Conservation (phyloP, 1,140 invertebrate species). For the Meloidogyne hapla region DNA sequence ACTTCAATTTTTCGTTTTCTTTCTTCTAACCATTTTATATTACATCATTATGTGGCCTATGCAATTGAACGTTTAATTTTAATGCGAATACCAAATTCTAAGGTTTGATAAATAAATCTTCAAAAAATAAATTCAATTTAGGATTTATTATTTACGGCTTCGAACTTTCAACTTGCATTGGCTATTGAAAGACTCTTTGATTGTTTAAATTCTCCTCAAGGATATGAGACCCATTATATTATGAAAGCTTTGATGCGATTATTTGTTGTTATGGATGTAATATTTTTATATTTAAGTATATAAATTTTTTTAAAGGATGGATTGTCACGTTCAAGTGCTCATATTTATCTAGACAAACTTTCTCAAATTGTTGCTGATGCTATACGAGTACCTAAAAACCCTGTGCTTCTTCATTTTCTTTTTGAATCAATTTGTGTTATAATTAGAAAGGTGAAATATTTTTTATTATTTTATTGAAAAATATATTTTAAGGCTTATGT, state of each 20-base stretch:
- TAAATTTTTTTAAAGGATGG: conserved; percentile 31
- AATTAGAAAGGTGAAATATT: conserved; percentile 49
- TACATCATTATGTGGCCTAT: conserved; percentile 90
- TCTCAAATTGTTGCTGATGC: conserved; percentile 33
- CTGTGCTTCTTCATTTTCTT: conserved; percentile 67
- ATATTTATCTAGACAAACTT: conserved; percentile 34
- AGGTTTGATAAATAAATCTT: conserved; percentile 18
- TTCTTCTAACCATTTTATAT: conserved; percentile 75
- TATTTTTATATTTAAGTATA: conserved; percentile 13
- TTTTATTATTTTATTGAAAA: conserved; percentile 14
- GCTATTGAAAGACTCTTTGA: conserved; percentile 40
- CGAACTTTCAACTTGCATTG: conserved; percentile 38
- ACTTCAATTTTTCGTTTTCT: conserved; percentile 74
- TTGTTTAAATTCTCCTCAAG: conserved; percentile 30
- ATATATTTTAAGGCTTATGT: conserved; percentile 38
- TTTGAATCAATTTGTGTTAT: conserved; percentile 67
- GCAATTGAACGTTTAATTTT: conserved; percentile 83
- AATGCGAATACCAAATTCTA: conserved; percentile 27
- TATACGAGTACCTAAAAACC: conserved; percentile 66
- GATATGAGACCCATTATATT: conserved; percentile 44
- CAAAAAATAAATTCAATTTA: background rate
- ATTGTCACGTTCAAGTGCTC: conserved; percentile 30
- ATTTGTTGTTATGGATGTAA: conserved; percentile 48
- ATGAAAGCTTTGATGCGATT: conserved; percentile 50
- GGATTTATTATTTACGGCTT: conserved; percentile 33